A percentile compares a stretch with the other conserved stretches of the same genome.
Evolutionary conservation across 2,113 vertebrate genomes (phyloP).

Genomic region (Eulemur rufifrons): DNA sequence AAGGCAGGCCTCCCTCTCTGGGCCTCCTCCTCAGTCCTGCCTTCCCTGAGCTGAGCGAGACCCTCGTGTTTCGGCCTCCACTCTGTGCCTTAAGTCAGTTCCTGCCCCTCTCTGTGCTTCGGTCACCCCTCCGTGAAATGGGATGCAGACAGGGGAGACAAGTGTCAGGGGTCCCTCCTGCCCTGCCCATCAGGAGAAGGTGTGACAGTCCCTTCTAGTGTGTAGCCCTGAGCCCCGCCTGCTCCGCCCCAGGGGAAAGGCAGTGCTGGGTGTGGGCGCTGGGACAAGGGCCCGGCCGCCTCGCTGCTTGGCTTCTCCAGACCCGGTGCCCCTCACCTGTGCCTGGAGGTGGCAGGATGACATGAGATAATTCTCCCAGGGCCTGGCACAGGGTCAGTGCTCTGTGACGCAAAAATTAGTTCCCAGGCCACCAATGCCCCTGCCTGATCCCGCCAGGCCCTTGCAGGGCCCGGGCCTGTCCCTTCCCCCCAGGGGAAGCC

Average conservation of each 20-base stretch:
- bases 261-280: background rate
- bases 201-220: background rate
- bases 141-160: background rate
- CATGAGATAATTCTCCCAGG: background rate
- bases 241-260: background rate
- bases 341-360: background rate
- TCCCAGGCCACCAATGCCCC: background rate
- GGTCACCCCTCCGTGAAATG: background rate
- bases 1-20: background rate
- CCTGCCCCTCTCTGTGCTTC: background rate
- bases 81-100: background rate
- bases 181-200: background rate
- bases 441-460: background rate
- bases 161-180: background rate
- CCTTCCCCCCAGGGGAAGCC: background rate
- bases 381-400: background rate
- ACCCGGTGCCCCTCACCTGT: background rate
- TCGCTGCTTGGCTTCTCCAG: background rate
- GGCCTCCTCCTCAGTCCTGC: background rate
- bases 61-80: too few species aligned
- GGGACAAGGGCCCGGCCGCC: too few species aligned
- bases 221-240: background rate
- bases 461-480: background rate
- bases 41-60: background rate
- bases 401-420: background rate